Evolutionary conservation across 1,140 invertebrate genomes (phyloP), one percentile per base, ranked within the genome.

Genomic region (Euura lappo): DNA sequence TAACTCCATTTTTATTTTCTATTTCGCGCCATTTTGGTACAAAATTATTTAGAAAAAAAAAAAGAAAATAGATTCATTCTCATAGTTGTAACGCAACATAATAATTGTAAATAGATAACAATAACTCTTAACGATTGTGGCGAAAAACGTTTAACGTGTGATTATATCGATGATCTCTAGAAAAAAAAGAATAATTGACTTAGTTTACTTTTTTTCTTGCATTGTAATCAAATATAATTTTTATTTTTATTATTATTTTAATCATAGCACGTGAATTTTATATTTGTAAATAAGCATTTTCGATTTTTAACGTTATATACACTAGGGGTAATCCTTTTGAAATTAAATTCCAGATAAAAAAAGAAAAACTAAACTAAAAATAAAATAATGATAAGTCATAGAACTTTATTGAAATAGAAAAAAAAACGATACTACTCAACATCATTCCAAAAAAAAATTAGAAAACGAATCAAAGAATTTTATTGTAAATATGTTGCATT

Each of bases 91-190:
- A 60, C 28, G 28, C 28, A 28, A 60, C 13, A 60, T 60, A 60
- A 60, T 60, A 60, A 6, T 60, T 60, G 51, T 60, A 60, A 60
- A 60, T 60, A 60, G 51, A 60, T 8, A 60, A 60, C 51, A n/a
- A 60, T 8, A 60, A 8, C 3, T 8, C 13, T 28, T 28, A 28
- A 28, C 28, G 28, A 28, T 28, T 28, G 1, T 28, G 28, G 51
- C 3, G 6, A 60, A 60, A 3, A 60, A 60, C 51, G 51, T 60
- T 8, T 60, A 60, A 11, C 51, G 10, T 60, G 51, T 60, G 51
- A 60, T 60, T 60, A 11, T 60, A 60, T 60, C 13, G 51, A 60
- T 60, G 51, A 60, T 60, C 51, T 60, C 51, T 60, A 6, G 13
- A 8, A 60, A 60, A 60, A 60, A 60, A 60, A 11, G 10, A 11